Base-by-base conservation (phyloP, 2,113 vertebrate species). In the Dolichotis patagonum region DNA sequence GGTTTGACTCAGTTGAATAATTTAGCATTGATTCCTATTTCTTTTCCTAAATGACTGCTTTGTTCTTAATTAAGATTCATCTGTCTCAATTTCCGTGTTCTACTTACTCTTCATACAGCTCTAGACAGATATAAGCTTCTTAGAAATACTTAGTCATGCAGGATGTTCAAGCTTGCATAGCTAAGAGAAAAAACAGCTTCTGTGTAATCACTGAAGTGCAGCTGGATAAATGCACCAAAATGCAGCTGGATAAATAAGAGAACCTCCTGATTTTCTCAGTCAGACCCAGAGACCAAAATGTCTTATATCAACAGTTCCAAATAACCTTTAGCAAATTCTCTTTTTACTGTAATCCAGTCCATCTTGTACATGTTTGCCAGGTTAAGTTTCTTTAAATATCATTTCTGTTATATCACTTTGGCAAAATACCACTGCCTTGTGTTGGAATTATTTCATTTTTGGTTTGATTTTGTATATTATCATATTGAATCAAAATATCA, bases 351-450 rank as follows among this genome's bases (percentile, higher is more conserved):
- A 63, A 91, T 43, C 67, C 28, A 80, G 12, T 8, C 24, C 30
- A 7, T 80, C 67, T 28, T 88, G 54, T 24, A 35, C 14, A 1
- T 38, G 20, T 83, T 94, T 83, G 81, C n/a, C 38, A 84, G 58
- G 38, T 54, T 96, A 85, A 75, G 82, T 86, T 54, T 97, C 69
- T 63, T 75, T 73, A 88, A 93, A 95, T 49, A 63, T 12, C 38
- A 88, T 26, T 73, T 93, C 35, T 63, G 16, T 49, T 63, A n/a
- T 43, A 32, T 38, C 38, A 12, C 1, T 43, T 56, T 93, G 56
- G 52, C 10, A 83, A 92, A 83, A 90, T 69, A 28, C 7, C 77
- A 71, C 19, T 91, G 35, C n/a, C 24, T 78, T 10, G 20, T 84
- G 12, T 77, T 91, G 65, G 30, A 90, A 54, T 87, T 75, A 46